phyloP scores from a whole-genome alignment of 2,888 invertebrate species.

The Marasmarcha lunaedactyla region DNA sequence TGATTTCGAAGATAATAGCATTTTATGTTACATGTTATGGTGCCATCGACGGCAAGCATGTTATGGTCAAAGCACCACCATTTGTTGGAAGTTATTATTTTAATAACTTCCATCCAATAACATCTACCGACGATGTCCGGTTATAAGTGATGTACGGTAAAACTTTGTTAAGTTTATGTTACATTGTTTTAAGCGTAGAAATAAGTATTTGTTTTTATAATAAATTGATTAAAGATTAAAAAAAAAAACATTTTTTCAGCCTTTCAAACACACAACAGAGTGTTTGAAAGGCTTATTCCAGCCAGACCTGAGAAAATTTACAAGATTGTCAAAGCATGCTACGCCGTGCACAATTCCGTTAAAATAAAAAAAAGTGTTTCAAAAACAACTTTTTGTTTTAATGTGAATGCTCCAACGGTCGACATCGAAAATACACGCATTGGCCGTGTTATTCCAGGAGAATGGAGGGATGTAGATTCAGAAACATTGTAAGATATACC shows the following conservation, averaged over 20 bases:
- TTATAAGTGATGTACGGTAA: no score
- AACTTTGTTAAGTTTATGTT: no score
- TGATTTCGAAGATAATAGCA: conserved; percentile 14
- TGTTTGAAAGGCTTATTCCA: conserved; percentile 11
- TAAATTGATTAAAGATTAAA: no score
- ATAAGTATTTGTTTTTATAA: no score
- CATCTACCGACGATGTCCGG: conserved; percentile 16
- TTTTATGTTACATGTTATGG: conserved; percentile 15
- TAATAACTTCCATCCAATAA: conserved; percentile 17
- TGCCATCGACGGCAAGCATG: conserved; percentile 17
- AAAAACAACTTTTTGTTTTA: no score
- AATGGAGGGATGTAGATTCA: conserved; percentile 14
- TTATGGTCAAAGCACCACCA: conserved; percentile 14
- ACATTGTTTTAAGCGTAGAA: no score
- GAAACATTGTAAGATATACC: conserved; percentile 8
- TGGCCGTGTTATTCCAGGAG: conserved; percentile 7
- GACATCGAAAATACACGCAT: conserved; percentile 11
- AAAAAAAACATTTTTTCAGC: conserved; percentile 10
- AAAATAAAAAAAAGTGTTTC: conserved; percentile 11
- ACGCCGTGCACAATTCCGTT: conserved; percentile 17
- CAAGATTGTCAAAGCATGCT: conserved; percentile 13
- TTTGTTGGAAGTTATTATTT: conserved; percentile 14
- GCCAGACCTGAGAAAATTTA: conserved; percentile 5
- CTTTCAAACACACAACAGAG: conserved; percentile 11
- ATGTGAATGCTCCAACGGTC: conserved; percentile 5